Percentiles rank a stretch among this genome's conserved stretches.
These are phyloP conservation scores for Nephrotoma flavescens DNA, from an alignment of 2,888 invertebrate species.

Conservation along the genomic window DNA sequence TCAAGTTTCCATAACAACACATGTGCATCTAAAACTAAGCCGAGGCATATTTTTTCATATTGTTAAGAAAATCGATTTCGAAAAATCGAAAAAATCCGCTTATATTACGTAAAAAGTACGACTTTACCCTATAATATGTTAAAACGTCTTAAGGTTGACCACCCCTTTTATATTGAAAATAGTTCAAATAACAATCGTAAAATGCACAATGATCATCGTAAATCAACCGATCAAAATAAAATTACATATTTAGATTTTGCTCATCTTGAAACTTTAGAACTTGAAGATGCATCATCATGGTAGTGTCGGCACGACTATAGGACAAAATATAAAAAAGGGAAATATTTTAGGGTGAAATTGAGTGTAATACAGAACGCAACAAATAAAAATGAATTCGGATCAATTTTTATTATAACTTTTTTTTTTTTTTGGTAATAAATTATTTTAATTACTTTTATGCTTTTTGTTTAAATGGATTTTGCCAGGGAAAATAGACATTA, in stretches of 20 bases:
- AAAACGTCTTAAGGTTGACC: not conserved
- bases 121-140: not conserved
- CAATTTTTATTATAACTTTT: not conserved
- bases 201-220: not conserved
- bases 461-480: constrained; percentile 1
- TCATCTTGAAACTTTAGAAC: not conserved
- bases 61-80: not conserved
- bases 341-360: not conserved
- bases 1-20: no score
- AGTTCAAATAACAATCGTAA: not conserved
- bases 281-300: not conserved
- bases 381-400: not conserved
- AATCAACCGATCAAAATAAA: not conserved
- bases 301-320: not conserved
- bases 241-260: not conserved
- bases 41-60: no score
- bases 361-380: not conserved
- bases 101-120: not conserved
- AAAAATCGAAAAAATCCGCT: not conserved
- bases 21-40: no score
- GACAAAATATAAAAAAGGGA: not conserved
- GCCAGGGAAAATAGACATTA: constrained; percentile 1
- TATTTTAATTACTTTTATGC: constrained; percentile 2
- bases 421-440: not conserved
- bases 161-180: not conserved